Conservation (phyloP, 2,888 invertebrate genomes). For the Neria commutata region DNA sequence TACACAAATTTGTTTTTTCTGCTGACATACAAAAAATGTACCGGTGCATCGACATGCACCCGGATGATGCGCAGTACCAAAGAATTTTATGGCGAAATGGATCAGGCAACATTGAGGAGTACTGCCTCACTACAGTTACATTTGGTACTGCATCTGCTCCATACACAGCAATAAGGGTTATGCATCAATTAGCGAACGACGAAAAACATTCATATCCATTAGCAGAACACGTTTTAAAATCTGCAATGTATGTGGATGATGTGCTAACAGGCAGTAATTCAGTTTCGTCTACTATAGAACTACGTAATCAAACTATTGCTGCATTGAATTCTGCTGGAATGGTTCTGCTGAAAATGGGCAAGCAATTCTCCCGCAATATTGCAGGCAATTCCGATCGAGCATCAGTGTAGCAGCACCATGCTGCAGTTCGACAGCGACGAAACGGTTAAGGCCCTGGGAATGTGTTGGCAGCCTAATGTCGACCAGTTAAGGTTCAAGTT, state of each 20-base stretch:
- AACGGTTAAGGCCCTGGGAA: constrained; percentile 7
- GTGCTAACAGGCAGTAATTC: too few relatives aligned
- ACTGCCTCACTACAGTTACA: neutral
- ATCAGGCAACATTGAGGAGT: neutral
- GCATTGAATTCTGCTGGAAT: too few relatives aligned
- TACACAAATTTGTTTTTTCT: too few relatives aligned
- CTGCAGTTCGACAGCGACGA: constrained; percentile 6
- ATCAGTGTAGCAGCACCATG: neutral
- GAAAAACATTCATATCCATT: neutral
- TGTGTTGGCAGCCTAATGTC: neutral
- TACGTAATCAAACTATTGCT: constrained; percentile 6
- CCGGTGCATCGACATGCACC: neutral
- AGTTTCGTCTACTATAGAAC: too few relatives aligned
- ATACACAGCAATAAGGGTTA: neutral
- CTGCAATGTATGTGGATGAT: neutral
- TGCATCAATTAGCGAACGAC: neutral
- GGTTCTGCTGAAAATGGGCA: constrained; percentile 7
- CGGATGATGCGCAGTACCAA: neutral
- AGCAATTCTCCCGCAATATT: constrained; percentile 6
- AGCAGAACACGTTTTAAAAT: neutral
- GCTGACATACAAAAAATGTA: neutral
- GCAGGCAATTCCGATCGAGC: neutral
- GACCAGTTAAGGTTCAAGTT: neutral
- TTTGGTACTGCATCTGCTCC: neutral
- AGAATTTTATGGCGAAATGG: neutral